Conservation (phyloP, 2,888 invertebrate species). For the Drosophila subquinaria region DNA sequence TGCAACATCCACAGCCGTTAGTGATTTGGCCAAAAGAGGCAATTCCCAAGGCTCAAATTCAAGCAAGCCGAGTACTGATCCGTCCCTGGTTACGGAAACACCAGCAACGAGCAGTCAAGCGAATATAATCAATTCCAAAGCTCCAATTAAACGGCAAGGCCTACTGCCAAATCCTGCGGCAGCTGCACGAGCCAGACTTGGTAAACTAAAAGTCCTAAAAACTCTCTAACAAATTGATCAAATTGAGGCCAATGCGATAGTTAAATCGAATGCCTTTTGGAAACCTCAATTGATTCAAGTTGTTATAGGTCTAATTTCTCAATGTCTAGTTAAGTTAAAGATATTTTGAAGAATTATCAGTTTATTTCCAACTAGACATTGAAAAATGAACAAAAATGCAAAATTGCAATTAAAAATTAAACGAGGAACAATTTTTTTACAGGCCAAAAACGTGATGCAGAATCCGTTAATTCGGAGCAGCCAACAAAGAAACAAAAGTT, state of each 20-base stretch:
- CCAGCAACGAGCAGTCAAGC: neutral
- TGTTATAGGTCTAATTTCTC: neutral
- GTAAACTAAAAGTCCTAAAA: slow-evolving; percentile 25
- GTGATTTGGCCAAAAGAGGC: neutral
- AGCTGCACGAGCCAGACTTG: slow-evolving; percentile 3
- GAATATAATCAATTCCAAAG: neutral
- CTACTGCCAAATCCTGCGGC: neutral
- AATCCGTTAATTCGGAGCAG: neutral
- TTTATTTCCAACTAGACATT: neutral
- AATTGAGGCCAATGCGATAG: neutral
- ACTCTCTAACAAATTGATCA: slow-evolving; percentile 9
- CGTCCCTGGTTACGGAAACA: neutral
- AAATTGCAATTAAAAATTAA: neutral
- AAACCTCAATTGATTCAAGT: neutral
- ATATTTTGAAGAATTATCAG: neutral
- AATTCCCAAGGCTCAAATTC: too few relatives aligned
- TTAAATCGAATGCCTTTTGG: neutral
- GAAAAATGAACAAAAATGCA: neutral
- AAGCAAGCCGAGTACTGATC: neutral
- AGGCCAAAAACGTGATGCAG: slow-evolving; percentile 46
- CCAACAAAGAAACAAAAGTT: slow-evolving; percentile 25
- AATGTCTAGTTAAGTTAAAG: neutral
- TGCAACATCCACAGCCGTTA: neutral
- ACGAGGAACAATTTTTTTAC: slow-evolving; percentile 26
- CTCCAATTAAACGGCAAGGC: neutral